phyloP scores from a whole-genome alignment of 2,888 invertebrate genomes.

The Chloroclystis v-ata region DNA sequence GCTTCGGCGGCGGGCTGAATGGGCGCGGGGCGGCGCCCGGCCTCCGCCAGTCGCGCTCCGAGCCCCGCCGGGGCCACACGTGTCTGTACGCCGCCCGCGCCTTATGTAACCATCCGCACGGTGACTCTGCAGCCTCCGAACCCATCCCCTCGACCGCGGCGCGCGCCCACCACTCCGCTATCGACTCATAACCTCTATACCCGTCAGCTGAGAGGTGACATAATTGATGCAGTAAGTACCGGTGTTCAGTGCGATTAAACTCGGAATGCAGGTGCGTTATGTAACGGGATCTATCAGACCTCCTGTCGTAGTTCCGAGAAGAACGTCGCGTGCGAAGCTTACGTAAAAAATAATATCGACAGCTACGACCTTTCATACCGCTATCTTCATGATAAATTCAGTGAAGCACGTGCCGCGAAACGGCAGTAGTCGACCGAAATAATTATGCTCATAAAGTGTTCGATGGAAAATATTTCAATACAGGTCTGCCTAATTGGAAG shows the following conservation, averaged over 20 bases:
- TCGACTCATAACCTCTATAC: conserved; percentile 45
- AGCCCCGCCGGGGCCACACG: conserved; percentile 71
- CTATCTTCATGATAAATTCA: conserved; percentile 9
- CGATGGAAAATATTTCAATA: conserved; percentile 39
- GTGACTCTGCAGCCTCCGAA: conserved; percentile 71
- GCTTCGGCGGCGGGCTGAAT: conserved; percentile 51
- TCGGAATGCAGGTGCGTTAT: conserved; percentile 65
- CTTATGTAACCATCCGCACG: conserved; percentile 76
- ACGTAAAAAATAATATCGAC: conserved; percentile 35
- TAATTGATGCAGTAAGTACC: conserved; percentile 75
- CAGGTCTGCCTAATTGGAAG: conserved; percentile 51
- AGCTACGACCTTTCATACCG: conserved; percentile 4
- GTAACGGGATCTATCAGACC: conserved; percentile 52
- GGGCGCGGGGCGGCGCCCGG: conserved; percentile 71
- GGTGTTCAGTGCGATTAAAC: conserved; percentile 55
- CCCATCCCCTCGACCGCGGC: conserved; percentile 54
- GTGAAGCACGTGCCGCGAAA: conserved; percentile 12
- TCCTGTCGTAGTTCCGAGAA: conserved; percentile 30
- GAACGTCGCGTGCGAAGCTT: conserved; percentile 31
- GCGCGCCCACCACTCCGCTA: conserved; percentile 36
- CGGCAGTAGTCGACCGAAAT: conserved; percentile 17
- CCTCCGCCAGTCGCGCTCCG: conserved; percentile 66
- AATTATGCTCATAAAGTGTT: conserved; percentile 28
- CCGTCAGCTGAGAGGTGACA: conserved; percentile 71
- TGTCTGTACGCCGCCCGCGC: conserved; percentile 63